Base-by-base conservation (phyloP, 2,113 vertebrate species). In the Urocitellus parryii region DNA sequence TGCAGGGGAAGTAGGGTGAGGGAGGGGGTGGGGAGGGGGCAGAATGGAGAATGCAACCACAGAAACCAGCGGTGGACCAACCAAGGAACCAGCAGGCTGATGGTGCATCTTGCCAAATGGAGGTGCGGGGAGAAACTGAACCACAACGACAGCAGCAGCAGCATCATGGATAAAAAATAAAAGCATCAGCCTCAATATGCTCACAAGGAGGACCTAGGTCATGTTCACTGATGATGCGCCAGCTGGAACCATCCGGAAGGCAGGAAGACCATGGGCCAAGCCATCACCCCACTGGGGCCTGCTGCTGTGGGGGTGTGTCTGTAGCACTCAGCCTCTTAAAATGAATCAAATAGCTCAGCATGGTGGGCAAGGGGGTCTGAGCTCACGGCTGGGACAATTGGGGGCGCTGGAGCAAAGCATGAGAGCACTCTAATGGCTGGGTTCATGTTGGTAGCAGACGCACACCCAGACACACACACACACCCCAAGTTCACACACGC, bases 371-470 rank as follows among this genome's bases (percentile, higher is more conserved):
- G 79, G 80, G 90, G 80, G 96, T 88, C 96, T 98, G 97, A 98
- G 91, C 96, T 98, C 97, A 97, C 63, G 97, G 97, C 97, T 95
- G 81, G 95, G 97, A 97, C 96, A 97, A 91, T 72, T 32, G 4
- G 91, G 96, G 95, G 97, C 1, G 4, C 90, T 73, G 97, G 68
- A 98, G 97, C 96, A 94, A 97, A 95, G 77, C 96, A 92, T 25
- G 96, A 98, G 27, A 70, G 92, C 91, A 73, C 94, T 98, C 95
- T 92, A 95, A 95, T 61, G 94, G 97, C 79, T 87, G 97, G 97
- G 96, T 97, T 97, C 78, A 89, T 97, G 96, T 97, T 85, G 98
- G 97, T 95, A 98, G 63, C 96, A 97, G 96, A 98, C 95, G 42
- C 88, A 98, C 97, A 96, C 95, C 73, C 95, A 89, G 51, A 92